Conservation (phyloP, 2,797 vertebrate genomes). For the Eptatretus atami region DNA sequence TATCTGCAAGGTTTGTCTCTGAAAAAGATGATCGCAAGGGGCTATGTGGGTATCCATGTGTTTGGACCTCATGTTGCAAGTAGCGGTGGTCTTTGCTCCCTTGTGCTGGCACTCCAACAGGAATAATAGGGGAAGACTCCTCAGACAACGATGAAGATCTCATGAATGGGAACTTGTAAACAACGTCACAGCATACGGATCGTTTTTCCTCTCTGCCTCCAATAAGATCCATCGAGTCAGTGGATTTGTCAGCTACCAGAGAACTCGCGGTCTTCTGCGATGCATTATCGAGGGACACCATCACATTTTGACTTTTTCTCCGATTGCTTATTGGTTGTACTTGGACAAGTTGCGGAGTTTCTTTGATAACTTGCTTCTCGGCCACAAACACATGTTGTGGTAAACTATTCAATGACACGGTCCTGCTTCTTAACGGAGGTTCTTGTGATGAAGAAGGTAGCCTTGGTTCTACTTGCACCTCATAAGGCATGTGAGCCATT, state of each 20-base stretch:
- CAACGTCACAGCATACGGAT: conserved; percentile 75
- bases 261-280: conserved; percentile 43
- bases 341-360: not conserved
- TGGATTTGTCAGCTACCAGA: conserved; percentile 33
- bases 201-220: conserved; percentile 66
- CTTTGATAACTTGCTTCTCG: not conserved
- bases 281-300: conserved; percentile 60
- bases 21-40: conserved; percentile 75
- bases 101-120: conserved; percentile 18
- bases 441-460: not conserved
- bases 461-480: not conserved
- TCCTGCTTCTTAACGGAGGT: too few relatives aligned
- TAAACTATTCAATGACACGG: too few relatives aligned
- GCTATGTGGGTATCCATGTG: conserved; percentile 16
- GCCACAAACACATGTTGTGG: too few relatives aligned
- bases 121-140: conserved; percentile 28
- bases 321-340: conserved; percentile 10
- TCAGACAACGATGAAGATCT: conserved; percentile 51
- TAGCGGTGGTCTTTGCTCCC: conserved; percentile 20
- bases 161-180: conserved; percentile 82
- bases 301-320: conserved; percentile 57
- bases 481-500: not conserved
- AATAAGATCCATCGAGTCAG: conserved; percentile 59
- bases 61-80: conserved; percentile 19
- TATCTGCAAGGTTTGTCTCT: conserved; percentile 57